Evolutionary conservation across 2,888 invertebrate species (phyloP), one percentile per base, ranked within the genome.

Genomic region (Lithosia quadra): DNA sequence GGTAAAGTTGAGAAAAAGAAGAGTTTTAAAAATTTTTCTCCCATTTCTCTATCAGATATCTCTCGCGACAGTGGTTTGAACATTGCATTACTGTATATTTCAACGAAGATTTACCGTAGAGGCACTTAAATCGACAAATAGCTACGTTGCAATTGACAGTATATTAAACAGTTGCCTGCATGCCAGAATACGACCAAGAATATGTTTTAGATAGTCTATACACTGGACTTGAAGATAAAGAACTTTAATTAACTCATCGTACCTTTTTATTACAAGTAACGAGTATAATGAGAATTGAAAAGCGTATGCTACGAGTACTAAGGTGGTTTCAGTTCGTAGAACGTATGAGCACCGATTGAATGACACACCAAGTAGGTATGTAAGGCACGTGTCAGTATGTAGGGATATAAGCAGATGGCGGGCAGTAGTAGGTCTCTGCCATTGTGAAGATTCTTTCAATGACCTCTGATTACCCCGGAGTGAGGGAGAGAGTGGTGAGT

Each of bases 111-210:
- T 90, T 91, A 91, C 86, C 84, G 80, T 76, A 76, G 73, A 80
- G 88, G 91, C 89, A 94, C 92, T 94, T 92, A 93, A 92, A 90
- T 85, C 88, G 92, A 95, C 92, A 94, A 94, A 95, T 93, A 90
- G 94, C 90, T 85, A 86, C 90, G 88, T 90, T 95, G 94, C 92
- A 92, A 93, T 93, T 94, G 94, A 94, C 94, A 93, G 92, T 91
- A 91, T 93, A 93, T 93, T 93, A 92, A 94, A 92, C 92, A 92
- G 91, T 86, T 89, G 90, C 91, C 86, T 89, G 89, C 90, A 92
- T 93, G 93, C 93, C 93, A 93, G 88, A 90, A 91, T 89, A 87
- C 87, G 74, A 83, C 77, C 83, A 85, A 86, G 82, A 84, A 80
- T 82, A 73, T 74, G 75, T 63, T 21, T 55, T 86, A 68, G 85